A percentile compares a stretch with the other conserved stretches of the same genome.
These are phyloP conservation scores for Watsonalla binaria DNA, from an alignment of 2,888 invertebrate genomes.

Conservation along the genomic window DNA sequence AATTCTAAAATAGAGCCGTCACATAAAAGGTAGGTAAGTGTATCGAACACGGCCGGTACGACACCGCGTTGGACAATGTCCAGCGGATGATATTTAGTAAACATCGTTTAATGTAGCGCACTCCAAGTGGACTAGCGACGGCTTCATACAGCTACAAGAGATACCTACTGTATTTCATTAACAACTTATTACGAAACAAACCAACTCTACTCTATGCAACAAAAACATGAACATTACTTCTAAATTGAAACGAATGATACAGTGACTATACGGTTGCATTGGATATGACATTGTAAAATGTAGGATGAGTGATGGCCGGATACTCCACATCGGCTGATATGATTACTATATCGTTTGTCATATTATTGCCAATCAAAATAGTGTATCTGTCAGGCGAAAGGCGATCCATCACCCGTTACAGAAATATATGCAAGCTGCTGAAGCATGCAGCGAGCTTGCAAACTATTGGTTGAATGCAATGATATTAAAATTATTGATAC, in stretches of 20 bases:
- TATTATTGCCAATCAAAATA: conserved; percentile 79
- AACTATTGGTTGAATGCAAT: conserved; percentile 48
- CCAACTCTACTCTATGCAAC: conserved; percentile 40
- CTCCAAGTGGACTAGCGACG: conserved; percentile 50
- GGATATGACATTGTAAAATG: conserved; percentile 52
- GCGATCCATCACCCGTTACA: conserved; percentile 66
- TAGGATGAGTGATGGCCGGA: conserved; percentile 64
- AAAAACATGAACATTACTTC: conserved; percentile 30
- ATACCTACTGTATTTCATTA: conserved; percentile 35
- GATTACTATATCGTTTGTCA: conserved; percentile 72
- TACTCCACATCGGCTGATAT: conserved; percentile 61
- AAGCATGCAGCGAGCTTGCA: conserved; percentile 26
- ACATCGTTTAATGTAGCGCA: conserved; percentile 64
- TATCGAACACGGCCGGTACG: conserved; percentile 49
- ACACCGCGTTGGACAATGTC: conserved; percentile 71
- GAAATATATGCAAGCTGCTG: conserved; percentile 34
- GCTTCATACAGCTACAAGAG: conserved; percentile 36
- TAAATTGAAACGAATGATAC: conserved; percentile 28
- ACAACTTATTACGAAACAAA: conserved; percentile 36
- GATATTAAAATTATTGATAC: too few relatives aligned
- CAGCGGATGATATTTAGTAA: conserved; percentile 65
- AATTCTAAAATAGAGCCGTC: conserved; percentile 65
- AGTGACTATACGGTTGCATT: conserved; percentile 36
- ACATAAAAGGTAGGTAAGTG: conserved; percentile 60
- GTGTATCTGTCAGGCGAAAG: conserved; percentile 72